Conservation (phyloP, 2,888 invertebrate species). For the Drosophila anceps region DNA sequence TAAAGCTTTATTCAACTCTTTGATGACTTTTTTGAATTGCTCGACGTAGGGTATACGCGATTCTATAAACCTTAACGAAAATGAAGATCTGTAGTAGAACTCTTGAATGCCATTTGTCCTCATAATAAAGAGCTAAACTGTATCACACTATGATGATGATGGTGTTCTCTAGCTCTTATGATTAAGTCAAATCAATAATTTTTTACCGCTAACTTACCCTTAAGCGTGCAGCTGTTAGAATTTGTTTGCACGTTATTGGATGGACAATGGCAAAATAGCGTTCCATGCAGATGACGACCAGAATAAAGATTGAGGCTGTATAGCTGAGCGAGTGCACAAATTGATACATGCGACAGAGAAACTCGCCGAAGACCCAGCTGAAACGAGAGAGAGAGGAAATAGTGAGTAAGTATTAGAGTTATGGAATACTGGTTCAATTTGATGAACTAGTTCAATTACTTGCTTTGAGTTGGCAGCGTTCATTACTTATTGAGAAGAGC, state of each 20-base stretch:
- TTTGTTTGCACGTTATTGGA: conserved; percentile 93
- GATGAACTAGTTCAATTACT: background rate
- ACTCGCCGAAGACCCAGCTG: conserved; percentile 93
- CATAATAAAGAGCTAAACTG: no score
- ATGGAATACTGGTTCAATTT: background rate
- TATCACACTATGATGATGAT: no score
- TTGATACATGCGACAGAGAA: conserved; percentile 96
- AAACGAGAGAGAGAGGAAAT: conserved; percentile 55
- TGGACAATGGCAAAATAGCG: conserved; percentile 94
- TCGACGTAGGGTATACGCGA: no score
- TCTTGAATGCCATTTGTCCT: no score
- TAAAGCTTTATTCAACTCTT: no score
- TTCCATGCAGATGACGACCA: conserved; percentile 95
- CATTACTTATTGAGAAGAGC: background rate
- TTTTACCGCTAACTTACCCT: conserved; percentile 87
- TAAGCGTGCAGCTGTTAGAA: conserved; percentile 91
- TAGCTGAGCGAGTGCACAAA: conserved; percentile 95
- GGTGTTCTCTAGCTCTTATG: background rate
- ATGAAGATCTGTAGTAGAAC: no score
- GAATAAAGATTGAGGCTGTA: conserved; percentile 95
- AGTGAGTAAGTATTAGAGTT: background rate
- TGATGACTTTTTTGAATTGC: no score
- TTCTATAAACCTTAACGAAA: no score
- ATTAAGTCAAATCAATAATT: background rate
- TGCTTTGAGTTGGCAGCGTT: background rate